Evolutionary conservation across 2,113 vertebrate species (phyloP).

Genomic region (Origma solitaria): DNA sequence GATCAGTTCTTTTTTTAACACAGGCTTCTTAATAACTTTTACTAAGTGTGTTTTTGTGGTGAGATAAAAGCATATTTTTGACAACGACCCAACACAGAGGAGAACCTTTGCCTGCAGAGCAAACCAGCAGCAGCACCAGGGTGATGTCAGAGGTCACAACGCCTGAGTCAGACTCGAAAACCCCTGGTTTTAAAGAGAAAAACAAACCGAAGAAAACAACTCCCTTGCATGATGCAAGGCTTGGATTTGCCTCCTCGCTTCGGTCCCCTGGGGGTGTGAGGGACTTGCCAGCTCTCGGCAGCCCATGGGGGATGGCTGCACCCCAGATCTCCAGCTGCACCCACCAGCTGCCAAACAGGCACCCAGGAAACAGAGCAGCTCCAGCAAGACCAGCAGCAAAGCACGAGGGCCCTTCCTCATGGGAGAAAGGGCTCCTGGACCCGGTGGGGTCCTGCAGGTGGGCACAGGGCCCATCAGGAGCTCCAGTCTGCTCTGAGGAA

Average conservation of each 20-base stretch:
- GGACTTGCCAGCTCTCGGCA: neutral
- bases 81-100: neutral
- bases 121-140: neutral
- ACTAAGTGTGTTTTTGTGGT: neutral
- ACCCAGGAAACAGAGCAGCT: neutral
- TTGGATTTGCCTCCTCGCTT: neutral
- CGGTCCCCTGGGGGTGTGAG: fast-evolving
- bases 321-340: neutral
- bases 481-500: neutral
- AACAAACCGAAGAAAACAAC: conserved; percentile 17
- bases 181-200: neutral
- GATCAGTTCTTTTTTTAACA: neutral
- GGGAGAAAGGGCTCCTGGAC: neutral
- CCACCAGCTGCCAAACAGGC: neutral
- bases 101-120: neutral
- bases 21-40: neutral
- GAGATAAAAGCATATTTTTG: conserved; percentile 17
- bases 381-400: fast-evolving
- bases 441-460: neutral
- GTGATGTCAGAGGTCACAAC: neutral
- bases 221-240: fast-evolving
- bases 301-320: neutral
- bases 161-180: neutral
- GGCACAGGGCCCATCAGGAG: neutral
- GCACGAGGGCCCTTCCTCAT: neutral